These are phyloP conservation scores for Prinia subflava DNA, from an alignment of 2,113 vertebrate species.

Conservation along the genomic window DNA sequence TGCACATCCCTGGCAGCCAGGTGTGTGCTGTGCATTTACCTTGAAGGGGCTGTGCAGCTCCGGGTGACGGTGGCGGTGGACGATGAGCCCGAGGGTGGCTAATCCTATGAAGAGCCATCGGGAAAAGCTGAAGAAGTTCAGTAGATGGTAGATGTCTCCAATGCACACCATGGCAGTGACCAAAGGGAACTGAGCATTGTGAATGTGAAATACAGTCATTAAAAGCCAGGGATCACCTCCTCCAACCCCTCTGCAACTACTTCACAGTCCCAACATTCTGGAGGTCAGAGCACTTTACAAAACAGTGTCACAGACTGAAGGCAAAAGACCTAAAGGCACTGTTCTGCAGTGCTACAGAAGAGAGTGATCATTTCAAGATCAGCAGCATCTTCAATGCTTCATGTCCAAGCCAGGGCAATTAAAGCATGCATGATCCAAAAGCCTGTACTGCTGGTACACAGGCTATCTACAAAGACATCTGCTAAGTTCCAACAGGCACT, in stretches of 20 bases:
- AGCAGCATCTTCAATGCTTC: background rate
- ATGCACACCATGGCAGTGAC: slow-evolving; percentile 74
- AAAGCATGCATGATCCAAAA: background rate
- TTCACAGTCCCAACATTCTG: background rate
- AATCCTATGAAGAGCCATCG: slow-evolving; percentile 88
- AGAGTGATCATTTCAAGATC: background rate
- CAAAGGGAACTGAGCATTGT: slow-evolving; percentile 76
- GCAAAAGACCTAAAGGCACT: background rate
- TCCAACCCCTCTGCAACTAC: background rate
- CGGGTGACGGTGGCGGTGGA: slow-evolving; percentile 83
- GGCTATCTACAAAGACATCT: background rate
- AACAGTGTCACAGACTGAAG: background rate
- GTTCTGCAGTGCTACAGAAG: background rate
- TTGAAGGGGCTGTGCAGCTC: slow-evolving; percentile 81
- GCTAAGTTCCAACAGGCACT: background rate
- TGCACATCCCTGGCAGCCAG: background rate
- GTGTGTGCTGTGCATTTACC: slow-evolving; percentile 9
- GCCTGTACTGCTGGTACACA: background rate
- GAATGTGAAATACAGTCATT: slow-evolving; percentile 11
- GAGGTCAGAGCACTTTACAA: background rate
- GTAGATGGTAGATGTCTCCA: slow-evolving; percentile 82
- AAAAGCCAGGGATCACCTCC: background rate
- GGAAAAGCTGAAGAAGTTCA: slow-evolving; percentile 88
- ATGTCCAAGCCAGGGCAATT: background rate
- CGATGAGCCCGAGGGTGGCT: slow-evolving; percentile 80